Evolutionary conservation across 2,113 vertebrate species (phyloP).

Genomic region (Scomber scombrus): DNA sequence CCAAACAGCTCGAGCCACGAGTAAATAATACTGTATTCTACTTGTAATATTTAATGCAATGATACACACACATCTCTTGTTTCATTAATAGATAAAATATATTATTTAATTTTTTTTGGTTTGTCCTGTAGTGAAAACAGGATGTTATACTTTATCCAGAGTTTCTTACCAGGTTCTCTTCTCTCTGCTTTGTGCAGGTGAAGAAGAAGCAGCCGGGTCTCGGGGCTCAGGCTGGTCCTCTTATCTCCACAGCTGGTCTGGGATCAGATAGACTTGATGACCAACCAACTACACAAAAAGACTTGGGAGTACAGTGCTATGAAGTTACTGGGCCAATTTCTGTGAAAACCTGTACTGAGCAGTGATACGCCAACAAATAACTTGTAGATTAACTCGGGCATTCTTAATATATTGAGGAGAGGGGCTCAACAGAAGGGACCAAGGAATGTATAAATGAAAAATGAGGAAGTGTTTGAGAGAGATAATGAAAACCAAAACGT

Average conservation of each 20-base stretch:
- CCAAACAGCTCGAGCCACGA: not conserved
- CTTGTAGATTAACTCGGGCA: constrained; percentile 11
- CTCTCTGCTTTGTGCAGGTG: constrained; percentile 83
- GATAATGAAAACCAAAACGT: constrained; percentile 36
- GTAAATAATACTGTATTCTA: not conserved
- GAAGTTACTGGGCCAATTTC: constrained; percentile 35
- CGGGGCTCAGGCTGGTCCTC: constrained; percentile 93
- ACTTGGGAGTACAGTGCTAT: constrained; percentile 10
- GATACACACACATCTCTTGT: too few species aligned
- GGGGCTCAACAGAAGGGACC: constrained; percentile 39
- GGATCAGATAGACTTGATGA: constrained; percentile 88
- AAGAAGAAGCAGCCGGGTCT: constrained; percentile 87
- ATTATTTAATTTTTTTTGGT: not conserved
- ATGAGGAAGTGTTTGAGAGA: not conserved
- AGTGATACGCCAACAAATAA: not conserved
- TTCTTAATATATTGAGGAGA: not conserved
- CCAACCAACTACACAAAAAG: constrained; percentile 2
- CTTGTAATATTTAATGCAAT: too few species aligned
- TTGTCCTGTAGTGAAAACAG: not conserved
- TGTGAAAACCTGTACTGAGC: constrained; percentile 26
- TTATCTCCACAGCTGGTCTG: constrained; percentile 99
- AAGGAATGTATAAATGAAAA: constrained; percentile 46
- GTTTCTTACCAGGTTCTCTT: constrained; percentile 4
- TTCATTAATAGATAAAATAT: too few species aligned
- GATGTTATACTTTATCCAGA: not conserved